Evolutionary conservation across 1,140 invertebrate genomes (phyloP).

Genomic region (Prorops nasuta): DNA sequence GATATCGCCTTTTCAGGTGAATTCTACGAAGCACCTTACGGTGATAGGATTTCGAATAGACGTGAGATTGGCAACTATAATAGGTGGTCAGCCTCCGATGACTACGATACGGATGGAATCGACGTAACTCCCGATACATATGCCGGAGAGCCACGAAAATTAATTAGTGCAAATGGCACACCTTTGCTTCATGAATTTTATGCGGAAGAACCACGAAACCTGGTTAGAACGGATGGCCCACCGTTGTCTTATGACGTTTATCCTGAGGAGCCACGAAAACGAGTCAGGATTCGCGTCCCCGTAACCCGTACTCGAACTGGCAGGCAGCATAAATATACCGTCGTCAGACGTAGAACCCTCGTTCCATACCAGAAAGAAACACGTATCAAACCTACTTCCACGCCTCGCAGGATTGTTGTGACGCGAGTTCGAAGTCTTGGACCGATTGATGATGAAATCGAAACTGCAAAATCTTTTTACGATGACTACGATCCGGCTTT

Average conservation of each 20-base stretch:
- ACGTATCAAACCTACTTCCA: constrained; percentile 11
- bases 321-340: constrained; percentile 46
- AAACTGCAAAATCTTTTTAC: background rate
- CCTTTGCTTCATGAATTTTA: too few species aligned
- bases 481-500: background rate
- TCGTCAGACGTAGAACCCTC: constrained; percentile 46
- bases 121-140: too few species aligned
- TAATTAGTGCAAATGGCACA: too few species aligned
- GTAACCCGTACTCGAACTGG: constrained; percentile 34
- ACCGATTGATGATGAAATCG: background rate
- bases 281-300: constrained; percentile 45
- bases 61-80: too few species aligned
- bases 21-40: constrained; percentile 23
- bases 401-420: constrained; percentile 42
- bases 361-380: constrained; percentile 24
- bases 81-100: too few species aligned
- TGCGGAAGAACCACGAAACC: constrained; percentile 5
- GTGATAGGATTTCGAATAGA: background rate
- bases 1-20: constrained; percentile 51
- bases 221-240: background rate
- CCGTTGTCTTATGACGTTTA: too few species aligned
- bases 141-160: too few species aligned
- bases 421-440: constrained; percentile 39
- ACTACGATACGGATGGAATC: too few species aligned
- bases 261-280: constrained; percentile 34